Evolutionary conservation across 1,140 invertebrate species (phyloP), one percentile per base, ranked within the genome.

Genomic region (Drosophila ficusphila): DNA sequence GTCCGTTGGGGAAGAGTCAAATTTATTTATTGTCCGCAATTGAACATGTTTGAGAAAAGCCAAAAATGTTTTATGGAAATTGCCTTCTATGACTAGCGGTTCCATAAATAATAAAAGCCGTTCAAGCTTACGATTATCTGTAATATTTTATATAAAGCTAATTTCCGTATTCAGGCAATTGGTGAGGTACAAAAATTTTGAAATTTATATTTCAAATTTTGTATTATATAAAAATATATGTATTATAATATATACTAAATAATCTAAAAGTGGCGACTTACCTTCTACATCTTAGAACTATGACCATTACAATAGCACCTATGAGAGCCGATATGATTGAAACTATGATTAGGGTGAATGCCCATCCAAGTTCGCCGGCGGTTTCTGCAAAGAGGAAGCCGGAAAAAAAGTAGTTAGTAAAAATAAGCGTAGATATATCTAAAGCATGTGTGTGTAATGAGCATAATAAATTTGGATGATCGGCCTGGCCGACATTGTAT

Each of bases 241-340:
- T n/a, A n/a, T n/a, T n/a, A n/a, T n/a, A n/a, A n/a, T n/a, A n/a
- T n/a, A n/a, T 9, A 11, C 7, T 29, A 29, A 29, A 29, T 29
- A 8, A 29, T 2, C 7, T 29, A 29, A 29, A 2, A 7, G 8
- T 29, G 1, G 8, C 12, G 11, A 90, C 90, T 89, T 74, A 93
- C 92, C 92, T 92, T 91, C 91, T 93, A 91, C 92, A 93, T 81
- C 92, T 92, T 81, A 93, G 90, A 74, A 92, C 92, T 91, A 92
- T 91, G 85, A 93, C 92, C 92, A 93, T 93, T 75, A 93, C 78
- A 78, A 93, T 92, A 85, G 92, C 92, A 76, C 92, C 92, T 90
- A 93, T 92, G 57, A 93, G 78, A 79, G 92, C 92, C 53, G 92
- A 93, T 89, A 92, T 91, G 79, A 93, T 90, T 76, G 92, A 93